Evolutionary conservation across 2,113 vertebrate species (phyloP).

Genomic region (Tautogolabrus adspersus): DNA sequence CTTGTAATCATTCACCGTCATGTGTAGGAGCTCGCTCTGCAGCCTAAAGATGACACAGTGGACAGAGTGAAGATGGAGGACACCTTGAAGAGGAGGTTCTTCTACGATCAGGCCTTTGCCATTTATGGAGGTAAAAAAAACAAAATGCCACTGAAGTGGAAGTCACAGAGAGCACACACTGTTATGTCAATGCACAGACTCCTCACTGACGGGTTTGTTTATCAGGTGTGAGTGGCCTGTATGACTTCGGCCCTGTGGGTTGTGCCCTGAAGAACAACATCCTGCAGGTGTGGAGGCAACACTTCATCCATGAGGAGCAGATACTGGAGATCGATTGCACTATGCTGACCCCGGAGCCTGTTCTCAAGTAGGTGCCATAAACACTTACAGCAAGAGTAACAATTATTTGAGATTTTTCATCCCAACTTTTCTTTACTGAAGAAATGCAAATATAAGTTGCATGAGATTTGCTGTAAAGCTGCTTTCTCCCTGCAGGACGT

Average conservation of each 20-base stretch:
- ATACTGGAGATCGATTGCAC: slow-evolving; percentile 99
- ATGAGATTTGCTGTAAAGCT: not conserved
- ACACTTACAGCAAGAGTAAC: not conserved
- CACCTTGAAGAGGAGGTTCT: slow-evolving; percentile 97
- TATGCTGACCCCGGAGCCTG: slow-evolving; percentile 95
- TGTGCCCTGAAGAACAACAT: slow-evolving; percentile 99
- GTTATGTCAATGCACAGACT: not conserved
- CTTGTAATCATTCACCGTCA: not conserved
- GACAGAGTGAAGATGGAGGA: slow-evolving; percentile 98
- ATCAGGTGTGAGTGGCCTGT: slow-evolving; percentile 95
- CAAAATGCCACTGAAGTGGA: not conserved
- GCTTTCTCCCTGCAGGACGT: slow-evolving; percentile 85
- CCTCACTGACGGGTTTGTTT: not conserved
- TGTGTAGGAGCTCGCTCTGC: slow-evolving; percentile 90
- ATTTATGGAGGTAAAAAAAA: slow-evolving; percentile 95
- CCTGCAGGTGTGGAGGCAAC: slow-evolving; percentile 95
- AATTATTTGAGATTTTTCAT: not conserved
- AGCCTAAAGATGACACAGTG: slow-evolving; percentile 96
- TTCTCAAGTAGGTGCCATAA: slow-evolving; percentile 90
- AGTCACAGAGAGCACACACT: not conserved
- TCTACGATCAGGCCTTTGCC: slow-evolving; percentile 98
- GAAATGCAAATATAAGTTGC: not conserved
- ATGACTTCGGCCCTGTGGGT: slow-evolving; percentile 97
- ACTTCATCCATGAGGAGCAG: slow-evolving; percentile 99
- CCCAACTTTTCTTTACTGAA: not conserved